A percentile compares a stretch with the other conserved stretches of the same genome.
Evolutionary conservation across 2,113 vertebrate genomes (phyloP).

Genomic region (Hypomesus transpacificus): DNA sequence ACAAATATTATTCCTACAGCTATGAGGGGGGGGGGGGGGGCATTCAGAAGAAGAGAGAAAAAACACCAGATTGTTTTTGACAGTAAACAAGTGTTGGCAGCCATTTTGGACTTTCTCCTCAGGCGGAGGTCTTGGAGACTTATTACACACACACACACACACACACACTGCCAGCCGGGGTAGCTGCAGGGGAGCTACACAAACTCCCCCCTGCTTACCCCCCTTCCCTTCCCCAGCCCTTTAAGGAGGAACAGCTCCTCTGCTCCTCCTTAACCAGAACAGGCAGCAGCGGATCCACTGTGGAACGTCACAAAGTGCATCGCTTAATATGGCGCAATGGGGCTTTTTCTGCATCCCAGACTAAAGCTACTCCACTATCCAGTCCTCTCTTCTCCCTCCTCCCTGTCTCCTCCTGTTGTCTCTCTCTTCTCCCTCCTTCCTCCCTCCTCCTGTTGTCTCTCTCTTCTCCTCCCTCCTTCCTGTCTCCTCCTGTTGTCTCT

Average conservation of each 20-base stretch:
- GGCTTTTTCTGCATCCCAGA: too few species aligned
- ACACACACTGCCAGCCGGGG: background rate
- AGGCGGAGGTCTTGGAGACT: slow-evolving; percentile 43
- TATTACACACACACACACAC: slow-evolving; percentile 29
- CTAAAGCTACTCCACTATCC: too few species aligned
- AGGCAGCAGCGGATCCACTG: slow-evolving; percentile 65
- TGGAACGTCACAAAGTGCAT: slow-evolving; percentile 70
- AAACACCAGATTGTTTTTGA: too few species aligned
- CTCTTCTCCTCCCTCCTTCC: background rate
- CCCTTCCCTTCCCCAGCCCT: too few species aligned
- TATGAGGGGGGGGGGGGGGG: too few species aligned
- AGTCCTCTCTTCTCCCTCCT: too few species aligned
- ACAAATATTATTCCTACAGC: too few species aligned
- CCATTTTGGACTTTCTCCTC: slow-evolving; percentile 43
- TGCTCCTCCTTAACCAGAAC: slow-evolving; percentile 69
- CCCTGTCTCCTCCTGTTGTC: background rate
- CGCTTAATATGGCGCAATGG: slow-evolving; percentile 58
- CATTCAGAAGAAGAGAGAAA: too few species aligned
- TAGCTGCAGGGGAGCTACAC: too few species aligned
- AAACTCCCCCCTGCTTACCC: too few species aligned
- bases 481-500: too few species aligned
- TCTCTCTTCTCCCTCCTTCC: background rate
- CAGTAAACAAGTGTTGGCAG: slow-evolving; percentile 14
- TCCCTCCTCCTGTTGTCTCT: too few species aligned
- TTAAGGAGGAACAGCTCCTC: slow-evolving; percentile 31